phyloP scores from a whole-genome alignment of 2,797 vertebrate species.

The Intellagama lesueurii region DNA sequence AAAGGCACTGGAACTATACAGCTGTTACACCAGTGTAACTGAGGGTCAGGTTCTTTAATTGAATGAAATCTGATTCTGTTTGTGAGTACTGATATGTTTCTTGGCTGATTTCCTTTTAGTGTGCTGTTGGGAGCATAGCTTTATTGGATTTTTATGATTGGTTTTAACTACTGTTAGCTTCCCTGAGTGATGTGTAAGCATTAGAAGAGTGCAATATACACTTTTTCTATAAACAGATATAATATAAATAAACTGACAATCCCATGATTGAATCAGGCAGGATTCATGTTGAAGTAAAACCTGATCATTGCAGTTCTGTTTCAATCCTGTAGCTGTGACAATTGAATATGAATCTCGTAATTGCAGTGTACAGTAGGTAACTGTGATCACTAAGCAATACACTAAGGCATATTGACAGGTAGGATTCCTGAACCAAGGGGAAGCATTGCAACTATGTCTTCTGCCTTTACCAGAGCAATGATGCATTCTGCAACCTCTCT shows the following conservation, averaged over 20 bases:
- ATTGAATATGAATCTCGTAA: not conserved
- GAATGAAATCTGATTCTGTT: too few species aligned
- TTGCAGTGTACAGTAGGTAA: not conserved
- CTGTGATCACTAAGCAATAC: not conserved
- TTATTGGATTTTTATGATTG: not conserved
- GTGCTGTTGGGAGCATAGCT: not conserved
- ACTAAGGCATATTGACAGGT: not conserved
- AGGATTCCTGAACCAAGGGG: not conserved
- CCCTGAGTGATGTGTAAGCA: too few species aligned
- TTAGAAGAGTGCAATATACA: too few species aligned
- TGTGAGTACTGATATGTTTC: not conserved
- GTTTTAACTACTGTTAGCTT: not conserved
- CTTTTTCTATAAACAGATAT: too few species aligned
- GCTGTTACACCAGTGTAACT: not conserved
- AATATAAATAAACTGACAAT: not conserved
- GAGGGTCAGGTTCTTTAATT: not conserved
- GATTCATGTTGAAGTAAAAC: not conserved
- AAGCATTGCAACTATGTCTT: not conserved
- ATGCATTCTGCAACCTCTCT: not conserved
- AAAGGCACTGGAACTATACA: fast-evolving
- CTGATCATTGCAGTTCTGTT: not conserved
- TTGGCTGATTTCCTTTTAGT: not conserved
- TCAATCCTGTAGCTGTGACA: not conserved
- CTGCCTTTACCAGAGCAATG: not conserved
- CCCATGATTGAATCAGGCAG: not conserved